A percentile compares a stretch with the other conserved stretches of the same genome.
Evolutionary conservation across 92 coral and sea anemone genomes (phyloP).

Genomic region (Palythoa grandiflora): DNA sequence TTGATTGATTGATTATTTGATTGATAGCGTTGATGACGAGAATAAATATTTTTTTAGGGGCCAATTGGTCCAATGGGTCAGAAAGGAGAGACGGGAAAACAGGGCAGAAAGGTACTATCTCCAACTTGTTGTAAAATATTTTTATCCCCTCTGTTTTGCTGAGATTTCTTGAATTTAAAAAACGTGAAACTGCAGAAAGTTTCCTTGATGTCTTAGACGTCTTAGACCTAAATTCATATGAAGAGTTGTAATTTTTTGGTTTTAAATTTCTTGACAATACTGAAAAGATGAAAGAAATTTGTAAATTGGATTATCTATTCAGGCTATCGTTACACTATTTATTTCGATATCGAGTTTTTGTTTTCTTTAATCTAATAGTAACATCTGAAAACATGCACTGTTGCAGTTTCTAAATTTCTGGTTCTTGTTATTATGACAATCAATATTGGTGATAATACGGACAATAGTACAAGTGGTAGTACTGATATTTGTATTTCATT

Average conservation of each 20-base stretch:
- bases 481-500: neutral
- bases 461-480: neutral
- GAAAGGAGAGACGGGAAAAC: constrained; percentile 29
- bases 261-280: too few species aligned
- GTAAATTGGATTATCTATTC: too few species aligned
- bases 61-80: constrained; percentile 8
- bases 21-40: neutral
- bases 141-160: neutral
- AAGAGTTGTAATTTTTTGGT: neutral
- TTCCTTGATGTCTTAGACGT: neutral
- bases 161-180: neutral
- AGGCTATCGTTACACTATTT: too few species aligned
- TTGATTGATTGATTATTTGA: neutral
- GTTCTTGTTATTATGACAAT: too few species aligned
- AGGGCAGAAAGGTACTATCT: constrained; percentile 3
- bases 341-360: too few species aligned
- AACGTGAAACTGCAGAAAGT: too few species aligned
- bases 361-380: too few species aligned
- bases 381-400: too few species aligned
- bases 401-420: too few species aligned
- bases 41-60: neutral
- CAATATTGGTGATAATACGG: too few species aligned
- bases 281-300: too few species aligned
- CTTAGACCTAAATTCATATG: neutral
- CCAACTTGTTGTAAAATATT: neutral